These are phyloP conservation scores for Piezodorus guildinii DNA, from an alignment of 1,140 invertebrate species.

Conservation along the genomic window DNA sequence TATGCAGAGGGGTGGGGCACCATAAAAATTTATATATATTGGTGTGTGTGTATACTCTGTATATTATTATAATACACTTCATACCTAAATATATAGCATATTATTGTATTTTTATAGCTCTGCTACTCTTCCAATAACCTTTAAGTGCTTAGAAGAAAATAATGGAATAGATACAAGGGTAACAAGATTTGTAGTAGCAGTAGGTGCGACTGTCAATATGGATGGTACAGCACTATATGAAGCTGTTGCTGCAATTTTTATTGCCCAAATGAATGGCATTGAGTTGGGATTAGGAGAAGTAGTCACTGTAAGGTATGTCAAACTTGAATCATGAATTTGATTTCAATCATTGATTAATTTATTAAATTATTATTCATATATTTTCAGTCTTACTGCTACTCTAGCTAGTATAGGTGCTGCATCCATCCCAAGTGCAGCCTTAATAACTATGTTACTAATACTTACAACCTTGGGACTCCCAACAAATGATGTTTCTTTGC, in stretches of 20 bases:
- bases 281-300: conserved; percentile 43
- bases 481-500: conserved; percentile 54
- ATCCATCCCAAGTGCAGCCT: conserved; percentile 59
- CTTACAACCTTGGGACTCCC: conserved; percentile 59
- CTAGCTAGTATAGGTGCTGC: conserved; percentile 67
- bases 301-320: conserved; percentile 45
- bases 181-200: conserved; percentile 53
- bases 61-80: no score
- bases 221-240: conserved; percentile 65
- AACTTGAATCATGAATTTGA: not conserved
- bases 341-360: no score
- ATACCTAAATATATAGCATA: no score
- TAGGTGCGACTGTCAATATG: conserved; percentile 56
- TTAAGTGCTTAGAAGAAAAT: conserved; percentile 64
- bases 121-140: conserved; percentile 62
- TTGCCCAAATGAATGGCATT: conserved; percentile 55
- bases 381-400: conserved; percentile 53
- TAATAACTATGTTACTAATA: conserved; percentile 69
- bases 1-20: no score
- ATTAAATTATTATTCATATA: not conserved
- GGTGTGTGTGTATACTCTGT: no score
- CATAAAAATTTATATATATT: no score
- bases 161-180: conserved; percentile 56
- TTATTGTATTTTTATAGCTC: conserved; percentile 47
- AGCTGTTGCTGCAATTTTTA: conserved; percentile 56